These are phyloP conservation scores for Eueremaeus valkanovi DNA, from an alignment of 2,888 invertebrate species.

Conservation along the genomic window DNA sequence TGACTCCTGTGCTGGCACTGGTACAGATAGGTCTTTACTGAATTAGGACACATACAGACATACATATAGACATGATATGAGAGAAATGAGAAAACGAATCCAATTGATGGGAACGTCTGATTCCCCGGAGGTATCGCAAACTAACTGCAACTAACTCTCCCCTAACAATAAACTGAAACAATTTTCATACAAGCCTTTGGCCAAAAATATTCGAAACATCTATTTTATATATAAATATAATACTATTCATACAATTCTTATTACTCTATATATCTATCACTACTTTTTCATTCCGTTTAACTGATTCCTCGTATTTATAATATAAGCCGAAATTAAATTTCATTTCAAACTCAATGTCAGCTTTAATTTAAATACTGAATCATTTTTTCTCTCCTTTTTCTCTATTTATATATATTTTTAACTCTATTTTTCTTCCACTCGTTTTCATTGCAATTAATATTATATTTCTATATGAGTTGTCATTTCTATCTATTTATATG, in stretches of 20 bases:
- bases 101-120: conserved; percentile 20
- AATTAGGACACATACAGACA: neutral
- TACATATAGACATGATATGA: neutral
- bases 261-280: neutral
- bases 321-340: conserved; percentile 11
- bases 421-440: conserved; percentile 2
- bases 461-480: neutral
- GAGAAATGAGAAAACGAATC: neutral
- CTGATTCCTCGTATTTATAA: neutral
- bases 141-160: conserved; percentile 38
- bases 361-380: neutral
- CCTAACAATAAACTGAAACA: conserved; percentile 42
- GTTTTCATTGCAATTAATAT: conserved; percentile 1
- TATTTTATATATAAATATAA: neutral
- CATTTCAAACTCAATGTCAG: conserved; percentile 25
- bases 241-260: neutral
- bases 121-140: conserved; percentile 41
- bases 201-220: neutral
- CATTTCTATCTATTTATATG: neutral
- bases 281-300: neutral
- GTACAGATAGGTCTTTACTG: neutral
- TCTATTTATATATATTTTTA: neutral
- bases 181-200: neutral
- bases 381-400: neutral
- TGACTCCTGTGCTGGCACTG: neutral